These are phyloP conservation scores for Heliothis peltigera DNA, from an alignment of 2,888 invertebrate genomes.

Conservation along the genomic window DNA sequence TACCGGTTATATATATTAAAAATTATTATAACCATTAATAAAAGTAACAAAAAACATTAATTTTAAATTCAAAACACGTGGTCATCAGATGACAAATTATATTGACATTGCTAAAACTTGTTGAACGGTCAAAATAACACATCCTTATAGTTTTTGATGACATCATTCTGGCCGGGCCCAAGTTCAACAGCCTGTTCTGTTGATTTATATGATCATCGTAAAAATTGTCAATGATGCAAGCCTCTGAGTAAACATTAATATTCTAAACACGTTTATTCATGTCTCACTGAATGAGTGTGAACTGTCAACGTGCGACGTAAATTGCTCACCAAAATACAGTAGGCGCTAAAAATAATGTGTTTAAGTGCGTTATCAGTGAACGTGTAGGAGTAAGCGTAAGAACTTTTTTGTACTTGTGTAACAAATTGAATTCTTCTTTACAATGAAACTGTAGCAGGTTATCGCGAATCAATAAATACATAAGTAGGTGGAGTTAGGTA, in stretches of 20 bases:
- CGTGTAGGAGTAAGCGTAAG: no score
- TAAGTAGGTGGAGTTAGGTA: neutral
- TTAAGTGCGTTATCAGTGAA: no score
- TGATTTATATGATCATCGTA: conserved; percentile 37
- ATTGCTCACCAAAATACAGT: conserved; percentile 29
- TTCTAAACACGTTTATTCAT: conserved; percentile 36
- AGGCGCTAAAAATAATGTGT: conserved; percentile 14
- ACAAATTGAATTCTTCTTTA: no score
- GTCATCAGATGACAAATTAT: conserved; percentile 15
- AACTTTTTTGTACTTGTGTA: no score
- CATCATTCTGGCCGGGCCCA: conserved; percentile 54
- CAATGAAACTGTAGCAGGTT: no score
- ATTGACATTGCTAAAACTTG: conserved; percentile 52
- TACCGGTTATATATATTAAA: neutral
- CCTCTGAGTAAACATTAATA: conserved; percentile 28
- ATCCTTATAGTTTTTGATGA: conserved; percentile 34
- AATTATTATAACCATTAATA: conserved; percentile 1
- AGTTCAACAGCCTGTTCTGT: conserved; percentile 49
- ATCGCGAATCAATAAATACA: conserved; percentile 8
- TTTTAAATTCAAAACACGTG: neutral
- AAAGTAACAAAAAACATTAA: conserved; percentile 2
- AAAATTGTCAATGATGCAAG: conserved; percentile 44
- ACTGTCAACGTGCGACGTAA: conserved; percentile 19
- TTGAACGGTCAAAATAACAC: conserved; percentile 43
- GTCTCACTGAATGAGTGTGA: conserved; percentile 11